phyloP scores from a whole-genome alignment of 2,888 invertebrate genomes.

The Rhamphomyia laevipes region DNA sequence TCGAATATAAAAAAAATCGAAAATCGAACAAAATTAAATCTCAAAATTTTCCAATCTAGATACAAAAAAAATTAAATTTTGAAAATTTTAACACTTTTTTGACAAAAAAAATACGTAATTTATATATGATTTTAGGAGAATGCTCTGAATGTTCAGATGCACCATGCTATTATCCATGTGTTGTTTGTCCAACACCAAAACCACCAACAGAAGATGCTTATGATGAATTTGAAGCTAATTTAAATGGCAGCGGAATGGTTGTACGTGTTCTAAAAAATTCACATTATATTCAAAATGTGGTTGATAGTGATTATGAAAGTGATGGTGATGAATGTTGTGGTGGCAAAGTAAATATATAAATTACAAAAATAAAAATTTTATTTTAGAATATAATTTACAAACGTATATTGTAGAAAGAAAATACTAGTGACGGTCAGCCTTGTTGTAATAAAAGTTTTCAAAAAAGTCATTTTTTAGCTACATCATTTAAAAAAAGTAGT shows the following conservation, averaged over 20 bases:
- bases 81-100: too few species aligned
- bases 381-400: too few species aligned
- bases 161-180: neutral
- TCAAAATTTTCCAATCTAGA: too few species aligned
- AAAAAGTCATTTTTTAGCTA: neutral
- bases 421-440: too few species aligned
- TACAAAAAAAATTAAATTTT: too few species aligned
- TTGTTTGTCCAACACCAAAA: too few species aligned
- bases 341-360: neutral
- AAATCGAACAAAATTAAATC: too few species aligned
- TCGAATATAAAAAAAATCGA: too few species aligned
- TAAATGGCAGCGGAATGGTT: conserved; percentile 32
- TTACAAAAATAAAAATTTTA: too few species aligned
- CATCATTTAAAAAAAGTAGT: neutral
- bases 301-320: conserved; percentile 11
- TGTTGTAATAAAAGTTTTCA: neutral
- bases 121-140: too few species aligned
- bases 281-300: conserved; percentile 28
- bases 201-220: conserved; percentile 15
- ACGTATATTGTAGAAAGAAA: too few species aligned
- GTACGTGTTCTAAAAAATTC: conserved; percentile 33
- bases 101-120: too few species aligned
- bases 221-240: conserved; percentile 34
- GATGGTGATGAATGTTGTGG: neutral
- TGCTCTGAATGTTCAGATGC: neutral